Conservation (phyloP, 2,888 invertebrate species). For the Andrena minutula region DNA sequence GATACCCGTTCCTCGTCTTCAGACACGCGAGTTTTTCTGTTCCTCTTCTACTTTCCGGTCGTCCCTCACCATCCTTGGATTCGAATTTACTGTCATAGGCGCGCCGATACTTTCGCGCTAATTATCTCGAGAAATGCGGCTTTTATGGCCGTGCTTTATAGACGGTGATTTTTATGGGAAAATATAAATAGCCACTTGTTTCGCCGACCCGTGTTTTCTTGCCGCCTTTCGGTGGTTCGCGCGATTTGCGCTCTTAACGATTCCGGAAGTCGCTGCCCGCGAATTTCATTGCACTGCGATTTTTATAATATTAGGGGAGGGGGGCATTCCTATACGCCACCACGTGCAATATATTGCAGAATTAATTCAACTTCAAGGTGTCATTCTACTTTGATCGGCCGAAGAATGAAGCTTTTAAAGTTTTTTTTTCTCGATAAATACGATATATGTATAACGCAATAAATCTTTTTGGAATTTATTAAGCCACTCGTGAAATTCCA, state of each 20-base stretch:
- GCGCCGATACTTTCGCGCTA: slow-evolving; percentile 60
- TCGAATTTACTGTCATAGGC: slow-evolving; percentile 63
- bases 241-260: slow-evolving; percentile 25
- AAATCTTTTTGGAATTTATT: no score
- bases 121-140: slow-evolving; percentile 57
- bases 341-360: neutral
- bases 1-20: slow-evolving; percentile 17
- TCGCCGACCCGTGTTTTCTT: slow-evolving; percentile 40
- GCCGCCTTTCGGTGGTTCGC: slow-evolving; percentile 35
- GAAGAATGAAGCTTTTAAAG: no score
- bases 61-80: slow-evolving; percentile 25
- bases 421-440: no score
- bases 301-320: neutral
- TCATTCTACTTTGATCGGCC: no score
- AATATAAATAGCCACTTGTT: slow-evolving; percentile 52
- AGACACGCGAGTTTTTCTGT: neutral
- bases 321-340: neutral
- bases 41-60: slow-evolving; percentile 25
- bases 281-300: slow-evolving; percentile 12
- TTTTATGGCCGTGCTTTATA: slow-evolving; percentile 62
- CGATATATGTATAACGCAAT: no score
- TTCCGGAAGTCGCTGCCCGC: slow-evolving; percentile 38
- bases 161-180: slow-evolving; percentile 51
- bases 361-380: no score
- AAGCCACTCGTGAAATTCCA: no score